phyloP scores from a whole-genome alignment of 2,888 invertebrate species.

The Sesamia inferens region DNA sequence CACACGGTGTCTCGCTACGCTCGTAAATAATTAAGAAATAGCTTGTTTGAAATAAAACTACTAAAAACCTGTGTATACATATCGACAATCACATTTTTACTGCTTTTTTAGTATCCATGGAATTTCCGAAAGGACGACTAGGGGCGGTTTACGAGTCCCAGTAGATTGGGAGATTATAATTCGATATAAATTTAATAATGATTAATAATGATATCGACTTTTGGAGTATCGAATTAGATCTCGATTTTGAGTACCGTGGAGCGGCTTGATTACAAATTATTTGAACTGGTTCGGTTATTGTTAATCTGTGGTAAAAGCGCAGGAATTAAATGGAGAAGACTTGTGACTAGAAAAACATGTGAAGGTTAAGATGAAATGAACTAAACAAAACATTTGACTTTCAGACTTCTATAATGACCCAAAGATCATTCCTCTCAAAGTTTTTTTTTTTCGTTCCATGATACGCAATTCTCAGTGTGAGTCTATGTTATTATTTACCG shows the following conservation, averaged over 20 bases:
- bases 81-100: slow-evolving; percentile 81
- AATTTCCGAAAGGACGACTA: slow-evolving; percentile 76
- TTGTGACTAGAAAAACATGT: not conserved
- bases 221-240: slow-evolving; percentile 72
- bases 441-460: slow-evolving; percentile 4
- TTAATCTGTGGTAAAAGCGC: slow-evolving; percentile 38
- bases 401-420: too few relatives aligned
- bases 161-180: slow-evolving; percentile 84
- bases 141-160: slow-evolving; percentile 64
- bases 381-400: not conserved
- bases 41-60: slow-evolving; percentile 67
- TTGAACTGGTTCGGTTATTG: slow-evolving; percentile 41
- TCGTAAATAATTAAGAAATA: slow-evolving; percentile 67
- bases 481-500: slow-evolving; percentile 18
- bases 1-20: slow-evolving; percentile 48
- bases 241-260: slow-evolving; percentile 51
- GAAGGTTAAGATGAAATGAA: not conserved
- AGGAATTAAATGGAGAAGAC: slow-evolving; percentile 26
- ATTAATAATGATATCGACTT: slow-evolving; percentile 85
- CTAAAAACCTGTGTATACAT: slow-evolving; percentile 63
- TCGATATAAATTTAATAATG: slow-evolving; percentile 87
- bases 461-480: slow-evolving; percentile 10
- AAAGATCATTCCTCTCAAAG: not conserved
- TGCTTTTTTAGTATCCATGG: slow-evolving; percentile 76
- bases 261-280: slow-evolving; percentile 52